Base-by-base conservation (phyloP, 1,140 invertebrate species). In the Drosophila rhopaloa region DNA sequence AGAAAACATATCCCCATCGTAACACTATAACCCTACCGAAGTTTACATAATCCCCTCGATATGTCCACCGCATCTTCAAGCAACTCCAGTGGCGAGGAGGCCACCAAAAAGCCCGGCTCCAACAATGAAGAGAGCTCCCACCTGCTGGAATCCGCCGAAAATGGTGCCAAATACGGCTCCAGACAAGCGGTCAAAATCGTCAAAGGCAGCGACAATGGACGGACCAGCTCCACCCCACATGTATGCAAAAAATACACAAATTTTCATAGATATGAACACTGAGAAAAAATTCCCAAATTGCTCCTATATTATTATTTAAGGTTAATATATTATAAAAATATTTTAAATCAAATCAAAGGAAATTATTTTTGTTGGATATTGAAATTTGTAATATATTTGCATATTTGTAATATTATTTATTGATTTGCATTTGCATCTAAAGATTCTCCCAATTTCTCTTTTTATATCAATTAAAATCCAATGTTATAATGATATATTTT, bases 111-210 rank as follows among this genome's bases (percentile, higher is more conserved):
- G 47, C 37, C 81, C 14, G 81, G 81, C 29, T 62, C 57, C 47
- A 79, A 50, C 48, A 91, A 68, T 14, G 90, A 91, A 76, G 90
- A 91, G 77, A 91, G 84, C 73, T 91, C 90, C 62, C 90, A 91
- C 73, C 81, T 91, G 74, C 77, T 91, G 81, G 90, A 91, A 56
- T 74, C 90, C 16, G 68, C 66, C 44, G 90, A 78, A 13, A 91
- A 79, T 65, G 90, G 81, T 9, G 90, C 79, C 73, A 91, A 91
- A 55, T 91, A 91, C 71, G 90, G 90, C 50, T 91, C 86, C 68
- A 80, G 84, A 35, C 83, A 90, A 85, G 81, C 90, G 72, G 86
- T 91, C 80, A 91, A 88, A 80, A 88, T 88, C 44, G 38, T 88
- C 53, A 88, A 83, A 71, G 73, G 46, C 66, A 61, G 78, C 68